These are phyloP conservation scores for Leptopilina boulardi DNA, from an alignment of 1,140 invertebrate genomes.

Conservation along the genomic window DNA sequence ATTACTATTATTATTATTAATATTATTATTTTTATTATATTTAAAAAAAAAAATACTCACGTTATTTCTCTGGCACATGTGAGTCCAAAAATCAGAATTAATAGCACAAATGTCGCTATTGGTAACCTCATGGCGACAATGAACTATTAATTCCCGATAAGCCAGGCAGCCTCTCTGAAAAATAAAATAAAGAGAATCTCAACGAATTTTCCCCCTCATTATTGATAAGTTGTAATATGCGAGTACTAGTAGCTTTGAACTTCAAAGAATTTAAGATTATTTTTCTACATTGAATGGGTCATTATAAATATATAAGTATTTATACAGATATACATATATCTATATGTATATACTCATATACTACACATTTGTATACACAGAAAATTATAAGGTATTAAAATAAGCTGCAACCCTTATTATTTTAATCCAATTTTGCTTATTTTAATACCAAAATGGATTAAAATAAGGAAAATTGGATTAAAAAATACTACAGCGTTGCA, in stretches of 20 bases:
- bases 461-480: too few species aligned
- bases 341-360: too few species aligned
- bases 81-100: slow-evolving; percentile 47
- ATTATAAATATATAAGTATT: neutral
- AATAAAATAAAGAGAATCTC: slow-evolving; percentile 36
- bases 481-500: too few species aligned
- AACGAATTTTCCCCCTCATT: slow-evolving; percentile 30
- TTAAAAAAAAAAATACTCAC: slow-evolving; percentile 52
- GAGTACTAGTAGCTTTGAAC: neutral
- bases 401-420: too few species aligned
- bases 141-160: slow-evolving; percentile 12
- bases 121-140: slow-evolving; percentile 20
- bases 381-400: too few species aligned
- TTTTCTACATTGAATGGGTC: neutral
- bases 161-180: slow-evolving; percentile 18
- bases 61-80: slow-evolving; percentile 59
- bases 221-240: neutral
- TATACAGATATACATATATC: too few species aligned
- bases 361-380: too few species aligned
- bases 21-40: neutral
- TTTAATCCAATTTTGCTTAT: too few species aligned
- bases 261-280: slow-evolving; percentile 22
- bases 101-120: slow-evolving; percentile 53
- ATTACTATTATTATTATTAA: neutral
- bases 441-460: too few species aligned